Base-by-base conservation (phyloP, 2,797 vertebrate genomes). In the Hephaestus fuliginosus region DNA sequence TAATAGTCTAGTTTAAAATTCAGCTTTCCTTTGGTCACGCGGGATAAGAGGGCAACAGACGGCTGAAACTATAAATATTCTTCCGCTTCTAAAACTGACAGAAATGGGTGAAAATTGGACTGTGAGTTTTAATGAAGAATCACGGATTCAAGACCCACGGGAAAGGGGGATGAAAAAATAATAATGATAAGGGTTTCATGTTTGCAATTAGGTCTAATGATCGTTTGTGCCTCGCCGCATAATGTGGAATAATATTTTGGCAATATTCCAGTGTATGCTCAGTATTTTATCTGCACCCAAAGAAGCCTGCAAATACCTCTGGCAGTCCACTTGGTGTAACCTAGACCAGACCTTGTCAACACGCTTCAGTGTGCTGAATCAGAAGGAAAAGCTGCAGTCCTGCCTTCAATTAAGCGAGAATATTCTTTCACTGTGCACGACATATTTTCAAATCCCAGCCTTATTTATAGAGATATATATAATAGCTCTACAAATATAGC, bases 1-100 rank as follows among this genome's bases (percentile, higher is more conserved):
- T 68, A 76, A 80, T 39, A 46, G 60, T 53, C 58, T 30, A 52
- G 69, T 86, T 91, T 78, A 74, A 88, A 83, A 89, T 86, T 78
- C 74, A 22, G 41, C 52, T 9, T 51, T 76, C 57, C 44, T 76
- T 69, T 39, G 41, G 70, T 62, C 72, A 70, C 4, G 1, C 41
- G 43, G 56, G 49, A n/a, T 57, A 64, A 61, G 69, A 70, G 60
- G 36, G 18, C 63, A 73, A 83, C 56, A 41, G 58, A 71, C 43
- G 69, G 36, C 44, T 20, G 46, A 56, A 81, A 48, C 30, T 66
- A 72, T 72, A 70, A 78, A 85, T 81, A 82, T 80, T 71, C 49
- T 30, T 46, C 43, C 5, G 4, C 67, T 66, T 63, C 76, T 18
- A 22, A 39, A 73, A 74, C 3, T 62, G 69, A 75, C 10, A 58